Conservation (phyloP, 1,140 invertebrate genomes). For the Drosophila bipectinata region DNA sequence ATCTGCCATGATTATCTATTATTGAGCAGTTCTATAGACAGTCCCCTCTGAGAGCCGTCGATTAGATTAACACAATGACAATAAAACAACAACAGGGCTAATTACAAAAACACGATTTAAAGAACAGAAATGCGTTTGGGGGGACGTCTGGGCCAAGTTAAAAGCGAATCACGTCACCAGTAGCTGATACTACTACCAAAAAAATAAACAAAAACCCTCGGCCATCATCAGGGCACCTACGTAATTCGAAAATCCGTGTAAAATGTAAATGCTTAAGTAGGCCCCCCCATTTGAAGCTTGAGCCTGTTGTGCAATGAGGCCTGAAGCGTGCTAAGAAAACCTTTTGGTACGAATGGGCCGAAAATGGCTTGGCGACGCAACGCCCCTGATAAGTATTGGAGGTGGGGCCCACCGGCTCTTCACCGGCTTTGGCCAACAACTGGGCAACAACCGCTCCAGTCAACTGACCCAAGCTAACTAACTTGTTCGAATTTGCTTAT, state of each 20-base stretch:
- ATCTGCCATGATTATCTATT: constrained; percentile 47
- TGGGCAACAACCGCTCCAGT: constrained; percentile 8
- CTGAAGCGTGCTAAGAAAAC: constrained; percentile 34
- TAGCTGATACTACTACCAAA: constrained; percentile 16
- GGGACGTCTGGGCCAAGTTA: constrained; percentile 1
- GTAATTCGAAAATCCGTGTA: constrained; percentile 42
- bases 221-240: constrained; percentile 1
- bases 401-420: constrained; percentile 3
- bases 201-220: too few species aligned
- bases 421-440: neutral
- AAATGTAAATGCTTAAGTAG: constrained; percentile 58
- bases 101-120: constrained; percentile 19
- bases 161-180: constrained; percentile 31
- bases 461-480: constrained; percentile 53
- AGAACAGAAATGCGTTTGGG: constrained; percentile 17
- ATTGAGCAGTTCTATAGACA: constrained; percentile 27
- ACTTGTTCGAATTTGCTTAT: constrained; percentile 45
- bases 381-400: constrained; percentile 31
- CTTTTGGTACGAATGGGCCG: constrained; percentile 18
- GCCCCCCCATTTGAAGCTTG: constrained; percentile 21
- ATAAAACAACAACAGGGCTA: constrained; percentile 19
- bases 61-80: constrained; percentile 52
- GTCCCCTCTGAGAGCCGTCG: constrained; percentile 19
- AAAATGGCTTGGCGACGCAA: constrained; percentile 32
- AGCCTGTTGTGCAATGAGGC: constrained; percentile 43